phyloP scores from a whole-genome alignment of 2,113 vertebrate genomes.

The Orientallactaga bullata region DNA sequence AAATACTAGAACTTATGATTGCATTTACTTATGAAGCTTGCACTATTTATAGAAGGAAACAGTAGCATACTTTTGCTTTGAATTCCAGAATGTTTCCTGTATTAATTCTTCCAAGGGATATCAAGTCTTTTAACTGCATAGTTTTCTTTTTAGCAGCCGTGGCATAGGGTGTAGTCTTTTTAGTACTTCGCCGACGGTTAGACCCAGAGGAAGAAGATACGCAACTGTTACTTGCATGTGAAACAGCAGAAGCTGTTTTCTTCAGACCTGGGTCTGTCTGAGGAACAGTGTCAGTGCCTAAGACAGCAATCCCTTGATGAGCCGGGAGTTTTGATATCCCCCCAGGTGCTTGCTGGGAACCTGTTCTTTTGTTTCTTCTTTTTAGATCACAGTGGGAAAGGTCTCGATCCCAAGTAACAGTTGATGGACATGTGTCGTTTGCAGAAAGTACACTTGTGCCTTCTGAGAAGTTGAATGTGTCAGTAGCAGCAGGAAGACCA shows the following conservation, averaged over 20 bases:
- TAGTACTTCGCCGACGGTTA: constrained; percentile 11
- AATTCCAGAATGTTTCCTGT: constrained; percentile 90
- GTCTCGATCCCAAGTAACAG: constrained; percentile 35
- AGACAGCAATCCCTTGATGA: not conserved
- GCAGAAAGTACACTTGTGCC: not conserved
- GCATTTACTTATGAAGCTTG: constrained; percentile 46
- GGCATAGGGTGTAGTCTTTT: constrained; percentile 30
- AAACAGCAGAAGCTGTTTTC: constrained; percentile 55
- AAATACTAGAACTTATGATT: constrained; percentile 20
- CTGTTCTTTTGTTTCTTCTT: constrained; percentile 53
- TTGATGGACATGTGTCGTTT: constrained; percentile 56
- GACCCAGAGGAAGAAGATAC: constrained; percentile 60
- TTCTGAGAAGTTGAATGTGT: constrained; percentile 67
- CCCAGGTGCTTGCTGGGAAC: constrained; percentile 62
- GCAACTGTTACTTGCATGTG: constrained; percentile 21
- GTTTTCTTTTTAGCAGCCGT: constrained; percentile 71
- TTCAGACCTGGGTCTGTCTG: constrained; percentile 21
- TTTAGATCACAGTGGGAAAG: constrained; percentile 32
- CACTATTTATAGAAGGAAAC: constrained; percentile 28
- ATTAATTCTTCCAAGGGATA: constrained; percentile 86
- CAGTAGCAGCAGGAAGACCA: constrained; percentile 44
- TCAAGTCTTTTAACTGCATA: constrained; percentile 83
- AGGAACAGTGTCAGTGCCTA: constrained; percentile 6
- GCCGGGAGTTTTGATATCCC: constrained; percentile 17
- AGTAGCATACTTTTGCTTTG: constrained; percentile 88